phyloP scores from a whole-genome alignment of 2,888 invertebrate genomes.

The Himalopsyche kuldschensis region DNA sequence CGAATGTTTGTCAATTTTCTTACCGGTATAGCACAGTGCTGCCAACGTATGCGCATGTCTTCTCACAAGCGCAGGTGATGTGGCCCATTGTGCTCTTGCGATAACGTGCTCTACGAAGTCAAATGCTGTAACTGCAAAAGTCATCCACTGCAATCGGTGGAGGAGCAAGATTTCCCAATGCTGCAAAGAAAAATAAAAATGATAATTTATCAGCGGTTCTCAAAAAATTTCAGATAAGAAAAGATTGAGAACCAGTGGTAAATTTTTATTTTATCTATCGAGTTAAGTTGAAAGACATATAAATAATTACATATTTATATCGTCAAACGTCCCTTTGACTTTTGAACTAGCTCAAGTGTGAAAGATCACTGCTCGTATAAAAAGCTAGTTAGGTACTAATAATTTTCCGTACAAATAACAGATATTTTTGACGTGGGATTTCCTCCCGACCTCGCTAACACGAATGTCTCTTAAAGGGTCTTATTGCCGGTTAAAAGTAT shows the following conservation, averaged over 20 bases:
- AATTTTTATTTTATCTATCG: too few species aligned
- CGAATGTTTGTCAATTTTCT: conserved; percentile 43
- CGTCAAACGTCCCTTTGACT: background rate
- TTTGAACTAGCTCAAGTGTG: background rate
- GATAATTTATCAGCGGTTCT: background rate
- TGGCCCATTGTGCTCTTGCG: conserved; percentile 65
- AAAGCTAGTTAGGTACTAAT: background rate
- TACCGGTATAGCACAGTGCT: conserved; percentile 79
- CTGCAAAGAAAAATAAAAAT: conserved; percentile 49
- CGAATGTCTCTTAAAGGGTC: background rate
- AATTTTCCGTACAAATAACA: background rate
- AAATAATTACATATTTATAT: background rate
- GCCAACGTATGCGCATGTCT: conserved; percentile 77
- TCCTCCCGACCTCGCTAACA: background rate
- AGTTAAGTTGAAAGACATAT: too few species aligned
- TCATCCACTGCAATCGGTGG: conserved; percentile 77
- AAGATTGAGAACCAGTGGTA: background rate
- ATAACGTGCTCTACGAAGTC: conserved; percentile 83
- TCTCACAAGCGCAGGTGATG: conserved; percentile 63
- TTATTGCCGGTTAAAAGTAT: background rate
- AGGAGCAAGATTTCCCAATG: conserved; percentile 80
- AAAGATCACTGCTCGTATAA: background rate
- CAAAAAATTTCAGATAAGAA: background rate
- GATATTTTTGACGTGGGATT: background rate
- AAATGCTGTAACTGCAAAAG: conserved; percentile 75